A percentile compares a stretch with the other conserved stretches of the same genome.
Conservation (phyloP, 2,888 invertebrate genomes). For the Parascotia fuliginaria region DNA sequence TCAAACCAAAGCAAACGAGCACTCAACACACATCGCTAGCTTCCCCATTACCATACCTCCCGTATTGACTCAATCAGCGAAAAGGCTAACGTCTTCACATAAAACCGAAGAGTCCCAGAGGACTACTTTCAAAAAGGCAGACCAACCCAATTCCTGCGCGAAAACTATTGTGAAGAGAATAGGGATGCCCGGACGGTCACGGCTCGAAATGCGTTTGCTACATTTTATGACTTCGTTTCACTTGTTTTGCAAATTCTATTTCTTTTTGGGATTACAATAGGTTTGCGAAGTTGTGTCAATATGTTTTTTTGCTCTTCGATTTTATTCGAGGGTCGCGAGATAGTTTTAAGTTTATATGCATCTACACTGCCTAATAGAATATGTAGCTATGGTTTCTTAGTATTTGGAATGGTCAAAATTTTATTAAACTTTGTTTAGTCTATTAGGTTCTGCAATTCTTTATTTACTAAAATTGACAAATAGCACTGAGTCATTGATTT, state of each 20-base stretch:
- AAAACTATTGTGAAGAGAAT: constrained; percentile 32
- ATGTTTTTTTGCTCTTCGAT: not conserved
- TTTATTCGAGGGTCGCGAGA: not conserved
- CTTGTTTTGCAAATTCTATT: constrained; percentile 38
- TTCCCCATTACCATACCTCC: constrained; percentile 33
- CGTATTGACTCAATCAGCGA: constrained; percentile 44
- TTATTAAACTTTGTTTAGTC: too few species aligned
- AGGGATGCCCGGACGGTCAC: constrained; percentile 9
- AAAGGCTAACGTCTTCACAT: constrained; percentile 36
- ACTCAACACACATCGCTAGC: constrained; percentile 19
- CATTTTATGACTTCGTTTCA: constrained; percentile 32
- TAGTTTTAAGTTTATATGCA: constrained; percentile 1
- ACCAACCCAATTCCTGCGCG: constrained; percentile 37
- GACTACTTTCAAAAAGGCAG: constrained; percentile 23
- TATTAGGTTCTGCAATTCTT: too few species aligned
- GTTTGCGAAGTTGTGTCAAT: constrained; percentile 17
- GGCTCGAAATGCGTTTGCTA: constrained; percentile 11
- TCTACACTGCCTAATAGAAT: too few species aligned
- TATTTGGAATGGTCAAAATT: too few species aligned
- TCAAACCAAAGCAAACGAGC: constrained; percentile 11
- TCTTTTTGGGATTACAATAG: constrained; percentile 22
- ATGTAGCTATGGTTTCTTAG: too few species aligned
- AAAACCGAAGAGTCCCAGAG: constrained; percentile 34
- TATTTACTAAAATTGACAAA: too few species aligned
- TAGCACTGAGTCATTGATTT: too few species aligned